Evolutionary conservation across 2,113 vertebrate genomes (phyloP).

Genomic region (Pantherophis guttatus): DNA sequence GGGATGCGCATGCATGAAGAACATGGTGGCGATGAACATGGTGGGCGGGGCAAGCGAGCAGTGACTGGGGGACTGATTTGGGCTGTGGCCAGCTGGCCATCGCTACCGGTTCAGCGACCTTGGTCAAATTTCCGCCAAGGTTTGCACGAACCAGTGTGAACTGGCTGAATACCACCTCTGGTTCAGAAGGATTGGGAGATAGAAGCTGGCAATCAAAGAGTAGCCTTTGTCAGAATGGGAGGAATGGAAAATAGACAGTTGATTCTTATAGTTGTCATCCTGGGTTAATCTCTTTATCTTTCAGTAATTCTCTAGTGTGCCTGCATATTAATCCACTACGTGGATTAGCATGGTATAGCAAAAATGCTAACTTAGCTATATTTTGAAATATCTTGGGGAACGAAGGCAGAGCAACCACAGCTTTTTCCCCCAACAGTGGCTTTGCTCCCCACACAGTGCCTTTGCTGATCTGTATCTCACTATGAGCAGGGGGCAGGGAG

Average conservation of each 20-base stretch:
- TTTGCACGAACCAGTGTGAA: too few relatives aligned
- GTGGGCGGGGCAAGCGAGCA: too few relatives aligned
- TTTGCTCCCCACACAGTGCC: not conserved
- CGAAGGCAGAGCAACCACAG: not conserved
- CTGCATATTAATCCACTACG: too few relatives aligned
- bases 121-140: too few relatives aligned
- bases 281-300: not conserved
- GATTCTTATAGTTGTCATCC: not conserved
- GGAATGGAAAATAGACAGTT: not conserved
- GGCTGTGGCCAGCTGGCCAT: too few relatives aligned
- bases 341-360: not conserved
- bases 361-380: not conserved
- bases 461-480: not conserved
- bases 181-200: not conserved
- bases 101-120: too few relatives aligned
- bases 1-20: too few relatives aligned
- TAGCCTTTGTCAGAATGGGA: not conserved
- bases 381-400: not conserved
- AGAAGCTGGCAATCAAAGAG: not conserved
- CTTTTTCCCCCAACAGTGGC: not conserved
- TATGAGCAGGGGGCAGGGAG: not conserved
- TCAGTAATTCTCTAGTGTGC: not conserved
- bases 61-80: too few relatives aligned
- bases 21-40: too few relatives aligned
- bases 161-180: too few relatives aligned